Evolutionary conservation across 2,113 vertebrate species (phyloP).

Genomic region (Proteles cristata): DNA sequence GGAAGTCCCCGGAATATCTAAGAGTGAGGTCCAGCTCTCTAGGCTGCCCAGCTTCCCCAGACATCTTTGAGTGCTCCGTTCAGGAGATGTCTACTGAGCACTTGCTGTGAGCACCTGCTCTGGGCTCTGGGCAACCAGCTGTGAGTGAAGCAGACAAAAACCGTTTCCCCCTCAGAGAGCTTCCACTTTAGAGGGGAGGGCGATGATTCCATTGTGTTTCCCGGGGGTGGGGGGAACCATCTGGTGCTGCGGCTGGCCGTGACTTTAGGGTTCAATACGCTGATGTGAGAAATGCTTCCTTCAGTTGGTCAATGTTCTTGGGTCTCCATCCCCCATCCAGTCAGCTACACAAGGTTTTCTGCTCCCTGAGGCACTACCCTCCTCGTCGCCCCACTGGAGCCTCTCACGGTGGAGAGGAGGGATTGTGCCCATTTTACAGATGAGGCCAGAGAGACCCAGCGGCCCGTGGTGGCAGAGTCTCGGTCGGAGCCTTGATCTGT

Average conservation of each 20-base stretch:
- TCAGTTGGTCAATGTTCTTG: too few species aligned
- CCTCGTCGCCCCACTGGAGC: neutral
- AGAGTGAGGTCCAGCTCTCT: neutral
- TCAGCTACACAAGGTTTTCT: too few species aligned
- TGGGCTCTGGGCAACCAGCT: neutral
- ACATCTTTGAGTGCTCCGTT: neutral
- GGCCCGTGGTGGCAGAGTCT: neutral
- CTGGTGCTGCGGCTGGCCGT: neutral
- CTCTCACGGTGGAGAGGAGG: neutral
- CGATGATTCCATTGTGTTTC: neutral
- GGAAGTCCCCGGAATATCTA: neutral
- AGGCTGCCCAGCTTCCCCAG: neutral
- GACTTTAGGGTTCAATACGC: neutral
- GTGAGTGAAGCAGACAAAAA: neutral
- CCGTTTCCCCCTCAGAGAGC: neutral
- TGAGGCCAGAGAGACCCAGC: neutral
- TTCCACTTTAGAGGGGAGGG: neutral
- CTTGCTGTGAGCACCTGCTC: neutral
- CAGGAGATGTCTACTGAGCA: neutral
- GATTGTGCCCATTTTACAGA: neutral
- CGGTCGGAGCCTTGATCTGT: too few species aligned
- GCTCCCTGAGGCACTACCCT: neutral
- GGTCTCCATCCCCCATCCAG: neutral
- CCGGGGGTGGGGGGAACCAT: too few species aligned
- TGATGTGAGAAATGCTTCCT: neutral